Percentiles rank a stretch among this genome's conserved stretches.
Conservation (phyloP, 2,113 vertebrate species). For the Actinemys pallida region DNA sequence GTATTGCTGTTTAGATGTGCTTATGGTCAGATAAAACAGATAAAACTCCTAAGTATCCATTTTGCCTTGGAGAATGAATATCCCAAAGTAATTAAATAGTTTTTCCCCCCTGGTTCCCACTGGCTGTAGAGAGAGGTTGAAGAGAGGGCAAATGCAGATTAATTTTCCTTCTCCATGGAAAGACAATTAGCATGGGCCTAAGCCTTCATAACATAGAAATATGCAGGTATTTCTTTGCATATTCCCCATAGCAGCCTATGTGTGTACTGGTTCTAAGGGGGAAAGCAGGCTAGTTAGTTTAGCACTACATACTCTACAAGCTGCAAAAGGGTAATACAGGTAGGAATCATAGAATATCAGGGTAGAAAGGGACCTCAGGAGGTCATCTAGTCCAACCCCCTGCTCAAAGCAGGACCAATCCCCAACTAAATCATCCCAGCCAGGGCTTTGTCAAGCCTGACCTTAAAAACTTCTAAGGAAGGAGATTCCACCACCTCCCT, state of each 20-base stretch:
- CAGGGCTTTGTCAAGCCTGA: too few species aligned
- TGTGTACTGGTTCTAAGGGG: not conserved
- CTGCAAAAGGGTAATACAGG: not conserved
- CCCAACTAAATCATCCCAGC: too few species aligned
- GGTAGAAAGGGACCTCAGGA: too few species aligned
- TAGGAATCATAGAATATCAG: not conserved
- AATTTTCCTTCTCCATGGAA: not conserved
- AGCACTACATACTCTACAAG: not conserved
- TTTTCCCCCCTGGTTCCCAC: not conserved
- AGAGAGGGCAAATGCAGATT: not conserved
- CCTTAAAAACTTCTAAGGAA: too few species aligned
- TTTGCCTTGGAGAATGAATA: conserved; percentile 25
- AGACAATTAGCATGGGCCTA: not conserved
- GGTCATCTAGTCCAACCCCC: too few species aligned
- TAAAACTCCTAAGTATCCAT: not conserved
- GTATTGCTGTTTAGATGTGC: conserved; percentile 22
- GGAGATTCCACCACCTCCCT: too few species aligned
- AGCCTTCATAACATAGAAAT: not conserved
- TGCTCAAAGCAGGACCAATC: too few species aligned
- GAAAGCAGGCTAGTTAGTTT: not conserved
- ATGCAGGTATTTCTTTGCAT: not conserved
- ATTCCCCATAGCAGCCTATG: accelerated
- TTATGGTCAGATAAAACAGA: conserved; percentile 34
- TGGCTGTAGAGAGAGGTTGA: not conserved
- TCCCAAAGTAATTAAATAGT: not conserved